Conservation (phyloP, 2,888 invertebrate genomes). For the Spodoptera picta region DNA sequence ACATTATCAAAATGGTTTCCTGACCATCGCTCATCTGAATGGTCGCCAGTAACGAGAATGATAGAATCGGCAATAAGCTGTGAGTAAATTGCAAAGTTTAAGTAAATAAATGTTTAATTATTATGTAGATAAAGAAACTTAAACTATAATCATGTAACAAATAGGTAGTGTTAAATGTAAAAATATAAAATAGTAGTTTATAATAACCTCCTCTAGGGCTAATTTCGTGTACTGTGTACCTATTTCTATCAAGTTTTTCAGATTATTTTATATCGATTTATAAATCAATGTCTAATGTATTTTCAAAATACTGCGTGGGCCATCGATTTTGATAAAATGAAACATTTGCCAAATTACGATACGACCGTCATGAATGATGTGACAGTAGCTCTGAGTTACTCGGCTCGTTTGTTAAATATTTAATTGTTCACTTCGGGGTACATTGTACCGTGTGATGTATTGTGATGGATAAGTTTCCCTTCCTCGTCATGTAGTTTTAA, state of each 20-base stretch:
- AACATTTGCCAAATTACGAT: slow-evolving; percentile 77
- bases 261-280: slow-evolving; percentile 73
- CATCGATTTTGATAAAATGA: slow-evolving; percentile 71
- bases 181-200: slow-evolving; percentile 77
- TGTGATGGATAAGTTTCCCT: slow-evolving; percentile 59
- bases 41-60: slow-evolving; percentile 18
- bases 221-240: slow-evolving; percentile 72
- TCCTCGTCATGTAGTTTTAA: slow-evolving; percentile 59
- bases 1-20: slow-evolving; percentile 31
- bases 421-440: slow-evolving; percentile 43
- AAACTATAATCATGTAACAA: slow-evolving; percentile 80
- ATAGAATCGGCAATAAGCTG: slow-evolving; percentile 24
- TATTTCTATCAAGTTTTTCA: slow-evolving; percentile 71
- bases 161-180: slow-evolving; percentile 80
- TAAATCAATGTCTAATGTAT: slow-evolving; percentile 66
- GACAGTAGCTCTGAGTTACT: slow-evolving; percentile 64
- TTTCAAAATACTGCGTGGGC: slow-evolving; percentile 68
- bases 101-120: slow-evolving; percentile 59
- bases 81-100: slow-evolving; percentile 45
- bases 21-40: slow-evolving; percentile 16
- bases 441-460: slow-evolving; percentile 46
- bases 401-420: slow-evolving; percentile 45
- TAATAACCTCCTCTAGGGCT: slow-evolving; percentile 75
- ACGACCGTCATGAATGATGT: slow-evolving; percentile 62
- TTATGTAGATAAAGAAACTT: slow-evolving; percentile 78